Base-by-base conservation (phyloP, 2,888 invertebrate genomes). In the Hyposoter didymator region DNA sequence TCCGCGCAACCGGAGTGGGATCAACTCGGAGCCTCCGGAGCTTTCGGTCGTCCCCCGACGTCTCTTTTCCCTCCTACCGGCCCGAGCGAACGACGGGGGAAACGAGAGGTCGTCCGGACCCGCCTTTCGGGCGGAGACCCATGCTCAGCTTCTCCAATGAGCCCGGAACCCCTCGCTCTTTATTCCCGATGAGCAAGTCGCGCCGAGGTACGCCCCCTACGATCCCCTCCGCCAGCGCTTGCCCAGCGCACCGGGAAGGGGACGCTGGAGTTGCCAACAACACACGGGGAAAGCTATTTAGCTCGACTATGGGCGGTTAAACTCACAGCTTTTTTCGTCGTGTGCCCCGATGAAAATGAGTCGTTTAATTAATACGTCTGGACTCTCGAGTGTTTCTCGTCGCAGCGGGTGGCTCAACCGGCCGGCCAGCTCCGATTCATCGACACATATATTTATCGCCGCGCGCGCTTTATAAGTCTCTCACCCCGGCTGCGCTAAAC, bases 291-390 rank as follows among this genome's bases (percentile, higher is more conserved):
- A 87, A 87, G 66, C 82, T 84, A 87, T 88, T 91, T 90, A 89
- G 89, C 49, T 87, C 87, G 85, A 84, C 90, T 92, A 93, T 92
- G 93, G 93, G 93, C 93, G 93, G 93, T 93, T 76, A 85, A 89
- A 88, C 84, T 88, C 87, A 45, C 84, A 84, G 85, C 52, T 22
- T 93, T 81, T 81, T 82, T 66, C 55, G 69, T 79, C 82, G 75
- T 75, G 74, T 74, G 80, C 83, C 90, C 90, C 91, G 92, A 93
- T 93, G 91, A 92, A 93, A 93, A 93, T 93, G 93, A 93, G 92
- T 91, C 93, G 92, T 93, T 94, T 94, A 93, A 94, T 94, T 94
- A 93, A 94, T 94, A 94, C 92, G 93, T 93, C 93, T 94, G 92
- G 90, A 89, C 82, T 88, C 87, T 85, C 84, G 87, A 89, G 89